Conservation (phyloP, 2,888 invertebrate species). For the Lycophotia porphyrea region DNA sequence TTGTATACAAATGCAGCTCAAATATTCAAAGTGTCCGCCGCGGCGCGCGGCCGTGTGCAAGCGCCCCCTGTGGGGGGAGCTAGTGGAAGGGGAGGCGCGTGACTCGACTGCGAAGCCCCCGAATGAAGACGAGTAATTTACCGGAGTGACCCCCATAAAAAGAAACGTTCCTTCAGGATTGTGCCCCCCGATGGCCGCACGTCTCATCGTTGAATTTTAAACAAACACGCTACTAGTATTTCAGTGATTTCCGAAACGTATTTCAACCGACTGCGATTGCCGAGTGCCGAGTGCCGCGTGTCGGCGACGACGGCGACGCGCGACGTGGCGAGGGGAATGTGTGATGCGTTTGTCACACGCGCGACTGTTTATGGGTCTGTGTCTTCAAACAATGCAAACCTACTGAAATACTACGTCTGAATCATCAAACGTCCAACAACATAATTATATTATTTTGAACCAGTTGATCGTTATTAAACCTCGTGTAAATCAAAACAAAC, state of each 20-base stretch:
- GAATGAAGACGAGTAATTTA: conserved; percentile 83
- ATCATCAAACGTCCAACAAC: conserved; percentile 13
- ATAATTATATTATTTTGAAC: background rate
- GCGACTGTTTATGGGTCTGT: conserved; percentile 46
- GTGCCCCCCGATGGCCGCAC: conserved; percentile 65
- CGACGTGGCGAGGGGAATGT: conserved; percentile 62
- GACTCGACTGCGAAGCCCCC: conserved; percentile 69
- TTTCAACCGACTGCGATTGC: conserved; percentile 48
- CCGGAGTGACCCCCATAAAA: conserved; percentile 85
- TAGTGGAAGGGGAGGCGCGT: conserved; percentile 62
- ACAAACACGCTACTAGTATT: conserved; percentile 75
- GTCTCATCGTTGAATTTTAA: conserved; percentile 84
- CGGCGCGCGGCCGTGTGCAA: conserved; percentile 14
- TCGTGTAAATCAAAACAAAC: conserved; percentile 1
- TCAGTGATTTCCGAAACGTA: conserved; percentile 77
- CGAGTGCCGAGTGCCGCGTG: background rate
- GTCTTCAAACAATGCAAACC: conserved; percentile 9
- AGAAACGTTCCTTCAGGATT: conserved; percentile 81
- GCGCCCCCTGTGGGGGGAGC: conserved; percentile 21
- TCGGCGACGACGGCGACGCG: background rate
- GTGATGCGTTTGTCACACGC: conserved; percentile 64
- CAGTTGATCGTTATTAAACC: background rate
- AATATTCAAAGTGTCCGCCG: conserved; percentile 64
- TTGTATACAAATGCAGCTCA: conserved; percentile 57
- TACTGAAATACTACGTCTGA: conserved; percentile 16